Evolutionary conservation across 2,113 vertebrate species (phyloP), one percentile per base, ranked within the genome.

Genomic region (Rhinichthys klamathensis): DNA sequence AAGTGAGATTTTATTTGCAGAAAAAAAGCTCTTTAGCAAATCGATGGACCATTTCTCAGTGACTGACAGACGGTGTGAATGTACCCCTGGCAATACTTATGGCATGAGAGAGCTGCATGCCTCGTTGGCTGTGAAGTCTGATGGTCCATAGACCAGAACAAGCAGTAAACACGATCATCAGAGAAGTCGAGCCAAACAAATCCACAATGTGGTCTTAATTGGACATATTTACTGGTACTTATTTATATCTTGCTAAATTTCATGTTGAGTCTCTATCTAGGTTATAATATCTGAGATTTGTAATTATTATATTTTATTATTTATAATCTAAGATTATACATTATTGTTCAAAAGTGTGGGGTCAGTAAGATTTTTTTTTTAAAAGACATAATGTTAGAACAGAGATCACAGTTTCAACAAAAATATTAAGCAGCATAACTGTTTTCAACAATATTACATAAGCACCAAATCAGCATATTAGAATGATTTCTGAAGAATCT

Each of bases 101-200:
- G 35, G 18, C 58, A 75, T 87, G 83, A 65, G 32, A 82, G 41
- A 77, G 61, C 12, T 35, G 56, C 58, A 49, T 35, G 73, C 46
- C 60, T 15, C 25, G 18, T 56, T 86, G 60, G 9, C 83, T 49
- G 38, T 76, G 84, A 80, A 82, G 75, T 76, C 46, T 54, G 51
- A 63, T 82, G 83, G 61, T 73, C 51, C 58, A 69, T 79, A n/a
- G 80, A 78, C 35, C 61, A 81, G 63, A 82, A 30, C 46, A 38
- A 30, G 49, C 32, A 46, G 58, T 58, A 51, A 83, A 73, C 76
- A n/a, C 77, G 76, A 69, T 83, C 49, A 69, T 69, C 32, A 16
- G 30, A 18, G 27, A 58, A 78, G 7, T 38, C 77, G n/a, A 49
- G 54, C 27, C 44, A 51, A 58, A 35, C 78, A 63, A 44, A 78